phyloP scores from a whole-genome alignment of 2,797 vertebrate genomes.

The Neosilurus mollespiculum region DNA sequence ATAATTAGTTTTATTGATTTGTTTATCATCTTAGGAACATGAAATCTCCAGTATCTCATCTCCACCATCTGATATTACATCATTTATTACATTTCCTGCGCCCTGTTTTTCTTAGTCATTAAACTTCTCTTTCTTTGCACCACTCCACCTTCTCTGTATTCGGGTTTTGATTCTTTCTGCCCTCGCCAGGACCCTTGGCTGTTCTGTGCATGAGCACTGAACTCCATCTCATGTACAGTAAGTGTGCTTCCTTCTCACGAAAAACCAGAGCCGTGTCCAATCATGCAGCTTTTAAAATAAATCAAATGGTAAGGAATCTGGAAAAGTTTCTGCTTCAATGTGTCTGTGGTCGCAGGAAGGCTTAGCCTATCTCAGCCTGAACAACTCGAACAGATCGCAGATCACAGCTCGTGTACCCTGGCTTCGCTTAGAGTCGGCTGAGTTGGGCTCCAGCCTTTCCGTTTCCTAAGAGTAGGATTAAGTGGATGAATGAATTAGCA shows the following conservation, averaged over 20 bases:
- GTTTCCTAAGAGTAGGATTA: no score
- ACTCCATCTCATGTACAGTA: neutral
- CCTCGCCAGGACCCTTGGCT: neutral
- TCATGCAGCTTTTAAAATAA: conserved; percentile 74
- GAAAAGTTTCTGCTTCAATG: conserved; percentile 88
- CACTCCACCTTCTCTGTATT: conserved; percentile 57
- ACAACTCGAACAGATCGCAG: no score
- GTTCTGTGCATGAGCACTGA: neutral
- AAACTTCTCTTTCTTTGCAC: conserved; percentile 65
- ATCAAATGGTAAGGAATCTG: conserved; percentile 82
- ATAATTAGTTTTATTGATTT: conserved; percentile 53
- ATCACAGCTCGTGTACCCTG: no score
- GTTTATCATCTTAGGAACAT: conserved; percentile 27
- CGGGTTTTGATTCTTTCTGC: conserved; percentile 58
- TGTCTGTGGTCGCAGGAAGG: conserved; percentile 77
- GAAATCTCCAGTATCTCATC: conserved; percentile 47
- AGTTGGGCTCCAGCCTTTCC: no score
- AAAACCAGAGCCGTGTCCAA: conserved; percentile 38
- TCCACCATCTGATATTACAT: conserved; percentile 40
- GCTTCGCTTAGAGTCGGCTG: no score
- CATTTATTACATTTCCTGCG: conserved; percentile 59
- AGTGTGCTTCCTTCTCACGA: neutral
- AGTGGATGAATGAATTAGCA: no score
- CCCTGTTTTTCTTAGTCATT: conserved; percentile 55
- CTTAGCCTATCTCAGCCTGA: no score